Evolutionary conservation across 2,888 invertebrate genomes (phyloP), one percentile per base, ranked within the genome.

Genomic region (Trichogramma evanescens): DNA sequence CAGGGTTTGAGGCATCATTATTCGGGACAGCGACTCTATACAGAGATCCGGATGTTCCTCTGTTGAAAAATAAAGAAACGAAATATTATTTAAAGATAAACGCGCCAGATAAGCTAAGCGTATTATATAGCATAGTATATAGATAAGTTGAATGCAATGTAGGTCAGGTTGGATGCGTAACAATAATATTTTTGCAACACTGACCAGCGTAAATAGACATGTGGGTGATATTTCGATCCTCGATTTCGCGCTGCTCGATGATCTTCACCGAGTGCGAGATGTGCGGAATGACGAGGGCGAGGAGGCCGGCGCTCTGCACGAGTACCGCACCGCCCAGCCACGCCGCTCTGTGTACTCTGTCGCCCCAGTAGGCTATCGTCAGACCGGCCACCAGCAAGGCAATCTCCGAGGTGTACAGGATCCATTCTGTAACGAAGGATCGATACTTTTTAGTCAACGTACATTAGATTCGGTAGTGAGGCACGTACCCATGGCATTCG

Each of bases 251-350:
- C 59, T 61, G 73, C 44, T 73, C 71, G 39, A 71, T 65, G 6
- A 69, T 64, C 50, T 63, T 66, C 2, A 66, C 60, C 5, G 58
- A 60, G 65, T 81, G 79, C 50, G 81, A 80, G 40, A 83, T 75
- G 62, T 84, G 81, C 6, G 86, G 85, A 63, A 85, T 80, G 40
- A 84, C 77, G 13, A 84, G 72, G 10, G 80, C 64, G 39, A 82
- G 69, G 63, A 80, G 82, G 8, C 80, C 73, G n/a, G 78, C 72
- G 1, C 82, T 79, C 67, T 85, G 83, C 38, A 84, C 68, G 62
- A 85, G 81, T 5, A 81, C 76, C 2, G 83, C 72, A 4, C 80
- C 81, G 51, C 84, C 84, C 6, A 84, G 74, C 85, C 86, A 86
- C 5, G 82, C 80, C 39, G 81, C 80, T 58, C 84, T 79, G 70